Evolutionary conservation across 2,888 invertebrate genomes (phyloP).

Genomic region (Oscheius onirici): DNA sequence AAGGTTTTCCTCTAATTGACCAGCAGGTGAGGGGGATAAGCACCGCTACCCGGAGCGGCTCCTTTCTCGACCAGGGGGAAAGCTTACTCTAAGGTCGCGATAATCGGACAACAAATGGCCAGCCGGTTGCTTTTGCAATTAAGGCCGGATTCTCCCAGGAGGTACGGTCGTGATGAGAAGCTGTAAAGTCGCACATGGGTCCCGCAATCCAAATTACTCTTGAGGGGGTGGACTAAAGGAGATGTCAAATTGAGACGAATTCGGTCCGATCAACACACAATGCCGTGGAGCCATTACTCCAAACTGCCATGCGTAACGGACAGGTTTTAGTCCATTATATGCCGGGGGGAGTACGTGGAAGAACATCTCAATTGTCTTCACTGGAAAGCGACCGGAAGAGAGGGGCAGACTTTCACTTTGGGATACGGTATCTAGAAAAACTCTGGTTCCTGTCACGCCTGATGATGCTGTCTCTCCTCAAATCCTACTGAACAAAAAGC

Average conservation of each 20-base stretch:
- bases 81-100: conserved; percentile 24
- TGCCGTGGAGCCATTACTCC: conserved; percentile 10
- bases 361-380: conserved; percentile 1
- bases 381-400: too few species aligned
- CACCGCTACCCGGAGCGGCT: conserved; percentile 16
- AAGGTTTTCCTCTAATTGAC: conserved; percentile 28
- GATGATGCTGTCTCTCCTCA: too few species aligned
- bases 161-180: conserved; percentile 21
- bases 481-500: too few species aligned
- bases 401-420: background rate
- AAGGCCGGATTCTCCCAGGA: background rate
- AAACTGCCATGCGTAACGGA: conserved; percentile 23
- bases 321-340: conserved; percentile 8
- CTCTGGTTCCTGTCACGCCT: too few species aligned
- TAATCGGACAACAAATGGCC: conserved; percentile 24
- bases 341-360: background rate
- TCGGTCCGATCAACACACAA: conserved; percentile 4
- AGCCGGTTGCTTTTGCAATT: conserved; percentile 1
- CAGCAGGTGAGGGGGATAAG: conserved; percentile 21
- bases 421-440: background rate
- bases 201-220: conserved; percentile 22
- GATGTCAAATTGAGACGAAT: conserved; percentile 13
- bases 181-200: conserved; percentile 29
- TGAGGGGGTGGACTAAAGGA: background rate
- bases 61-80: conserved; percentile 14